These are phyloP conservation scores for Callosobruchus maculatus DNA, from an alignment of 2,888 invertebrate genomes.

Conservation along the genomic window DNA sequence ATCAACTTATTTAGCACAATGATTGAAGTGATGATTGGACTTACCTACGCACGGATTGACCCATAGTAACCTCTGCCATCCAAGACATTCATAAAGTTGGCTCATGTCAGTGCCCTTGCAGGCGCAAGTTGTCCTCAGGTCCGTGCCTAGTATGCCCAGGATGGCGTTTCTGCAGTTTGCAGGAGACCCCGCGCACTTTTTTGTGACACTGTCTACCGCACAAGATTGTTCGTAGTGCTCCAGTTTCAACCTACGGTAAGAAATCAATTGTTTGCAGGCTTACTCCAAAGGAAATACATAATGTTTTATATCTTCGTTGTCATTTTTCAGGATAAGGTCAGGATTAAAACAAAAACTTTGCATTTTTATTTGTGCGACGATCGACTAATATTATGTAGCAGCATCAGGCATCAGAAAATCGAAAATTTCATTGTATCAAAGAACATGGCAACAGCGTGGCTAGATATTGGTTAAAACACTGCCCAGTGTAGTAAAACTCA, in stretches of 20 bases:
- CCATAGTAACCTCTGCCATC: constrained; percentile 88
- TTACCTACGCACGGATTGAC: constrained; percentile 90
- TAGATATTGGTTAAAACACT: too few species aligned
- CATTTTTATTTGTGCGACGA: too few species aligned
- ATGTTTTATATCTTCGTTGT: too few species aligned
- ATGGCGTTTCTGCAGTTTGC: constrained; percentile 83
- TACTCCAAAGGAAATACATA: too few species aligned
- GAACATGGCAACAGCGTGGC: too few species aligned
- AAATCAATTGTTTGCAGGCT: too few species aligned
- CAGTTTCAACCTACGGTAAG: constrained; percentile 62
- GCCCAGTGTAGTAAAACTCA: too few species aligned
- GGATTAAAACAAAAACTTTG: too few species aligned
- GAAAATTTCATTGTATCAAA: too few species aligned
- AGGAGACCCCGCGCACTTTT: constrained; percentile 82
- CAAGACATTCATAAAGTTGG: constrained; percentile 82
- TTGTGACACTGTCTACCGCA: constrained; percentile 85
- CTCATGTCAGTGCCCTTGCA: constrained; percentile 84
- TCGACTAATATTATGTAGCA: too few species aligned
- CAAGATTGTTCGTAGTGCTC: constrained; percentile 90
- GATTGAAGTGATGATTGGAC: constrained; percentile 34
- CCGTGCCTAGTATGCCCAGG: constrained; percentile 85
- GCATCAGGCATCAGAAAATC: too few species aligned
- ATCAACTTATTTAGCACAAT: background rate
- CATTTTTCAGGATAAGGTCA: too few species aligned
- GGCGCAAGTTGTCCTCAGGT: constrained; percentile 80